Conservation (phyloP, 2,113 vertebrate genomes). For the Chrysemys picta region DNA sequence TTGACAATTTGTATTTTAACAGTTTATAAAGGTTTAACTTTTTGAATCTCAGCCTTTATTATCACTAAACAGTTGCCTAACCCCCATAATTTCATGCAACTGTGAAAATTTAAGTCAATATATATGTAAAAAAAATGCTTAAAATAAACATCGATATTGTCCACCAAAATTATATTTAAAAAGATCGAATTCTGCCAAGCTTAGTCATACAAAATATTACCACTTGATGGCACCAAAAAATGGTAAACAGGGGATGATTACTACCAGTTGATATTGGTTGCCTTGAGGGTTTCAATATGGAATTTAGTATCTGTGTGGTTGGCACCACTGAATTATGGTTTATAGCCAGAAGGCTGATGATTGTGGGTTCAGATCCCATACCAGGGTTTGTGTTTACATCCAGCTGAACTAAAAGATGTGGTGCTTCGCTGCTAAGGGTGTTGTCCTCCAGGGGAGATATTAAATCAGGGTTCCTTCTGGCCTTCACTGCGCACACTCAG, state of each 20-base stretch:
- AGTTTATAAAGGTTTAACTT: neutral
- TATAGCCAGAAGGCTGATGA: slow-evolving; percentile 33
- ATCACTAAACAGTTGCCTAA: neutral
- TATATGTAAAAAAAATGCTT: neutral
- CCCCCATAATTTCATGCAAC: neutral
- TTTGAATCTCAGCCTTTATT: neutral
- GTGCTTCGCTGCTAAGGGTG: neutral
- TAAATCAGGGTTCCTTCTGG: neutral
- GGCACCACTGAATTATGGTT: slow-evolving; percentile 25
- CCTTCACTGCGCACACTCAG: fast-evolving
- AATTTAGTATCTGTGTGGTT: neutral
- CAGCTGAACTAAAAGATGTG: neutral
- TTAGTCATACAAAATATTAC: slow-evolving; percentile 17
- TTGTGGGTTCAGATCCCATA: slow-evolving; percentile 16
- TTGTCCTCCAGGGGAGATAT: neutral
- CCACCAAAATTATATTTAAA: neutral
- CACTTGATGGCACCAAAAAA: slow-evolving; percentile 69
- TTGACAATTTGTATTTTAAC: neutral
- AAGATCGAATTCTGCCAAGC: neutral
- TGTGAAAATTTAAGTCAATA: neutral
- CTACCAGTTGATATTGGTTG: neutral
- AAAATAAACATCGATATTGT: neutral
- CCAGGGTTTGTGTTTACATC: neutral
- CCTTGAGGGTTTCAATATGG: neutral
- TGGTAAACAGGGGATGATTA: slow-evolving; percentile 33